Conservation (phyloP, 2,888 invertebrate genomes). For the Tetragonula carbonaria region DNA sequence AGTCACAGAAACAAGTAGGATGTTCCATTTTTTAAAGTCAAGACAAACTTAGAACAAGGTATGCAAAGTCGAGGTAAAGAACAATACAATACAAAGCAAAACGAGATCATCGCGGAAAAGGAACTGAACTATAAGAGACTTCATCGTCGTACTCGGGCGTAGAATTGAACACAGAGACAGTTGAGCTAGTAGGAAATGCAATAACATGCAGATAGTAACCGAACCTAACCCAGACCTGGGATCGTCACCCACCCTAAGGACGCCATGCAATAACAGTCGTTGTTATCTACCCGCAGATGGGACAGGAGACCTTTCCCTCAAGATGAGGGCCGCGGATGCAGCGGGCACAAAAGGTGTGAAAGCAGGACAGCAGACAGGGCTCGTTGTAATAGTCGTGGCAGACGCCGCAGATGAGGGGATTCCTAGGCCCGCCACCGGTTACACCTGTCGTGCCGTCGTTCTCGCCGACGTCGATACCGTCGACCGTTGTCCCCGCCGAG, state of each 20-base stretch:
- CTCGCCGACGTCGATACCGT: constrained; percentile 76
- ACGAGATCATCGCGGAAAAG: neutral
- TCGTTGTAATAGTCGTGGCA: constrained; percentile 89
- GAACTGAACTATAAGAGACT: neutral
- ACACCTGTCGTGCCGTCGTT: constrained; percentile 74
- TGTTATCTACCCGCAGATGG: constrained; percentile 87
- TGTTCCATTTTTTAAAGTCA: neutral
- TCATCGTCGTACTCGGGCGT: neutral
- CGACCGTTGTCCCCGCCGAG: constrained; percentile 75
- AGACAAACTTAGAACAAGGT: neutral
- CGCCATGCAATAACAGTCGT: constrained; percentile 56
- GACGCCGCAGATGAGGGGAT: constrained; percentile 88
- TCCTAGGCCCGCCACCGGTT: constrained; percentile 79
- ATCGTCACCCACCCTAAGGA: constrained; percentile 54
- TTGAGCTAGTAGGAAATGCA: neutral
- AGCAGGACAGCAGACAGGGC: constrained; percentile 89
- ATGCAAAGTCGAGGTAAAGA: neutral
- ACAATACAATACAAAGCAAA: too few species aligned
- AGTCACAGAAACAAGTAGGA: neutral
- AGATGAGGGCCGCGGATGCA: constrained; percentile 87
- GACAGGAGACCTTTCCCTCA: constrained; percentile 88
- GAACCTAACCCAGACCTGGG: constrained; percentile 52
- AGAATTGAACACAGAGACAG: neutral
- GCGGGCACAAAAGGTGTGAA: constrained; percentile 89
- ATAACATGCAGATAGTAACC: constrained; percentile 31